Conservation (phyloP, 2,113 vertebrate species). For the Centrocercus urophasianus region DNA sequence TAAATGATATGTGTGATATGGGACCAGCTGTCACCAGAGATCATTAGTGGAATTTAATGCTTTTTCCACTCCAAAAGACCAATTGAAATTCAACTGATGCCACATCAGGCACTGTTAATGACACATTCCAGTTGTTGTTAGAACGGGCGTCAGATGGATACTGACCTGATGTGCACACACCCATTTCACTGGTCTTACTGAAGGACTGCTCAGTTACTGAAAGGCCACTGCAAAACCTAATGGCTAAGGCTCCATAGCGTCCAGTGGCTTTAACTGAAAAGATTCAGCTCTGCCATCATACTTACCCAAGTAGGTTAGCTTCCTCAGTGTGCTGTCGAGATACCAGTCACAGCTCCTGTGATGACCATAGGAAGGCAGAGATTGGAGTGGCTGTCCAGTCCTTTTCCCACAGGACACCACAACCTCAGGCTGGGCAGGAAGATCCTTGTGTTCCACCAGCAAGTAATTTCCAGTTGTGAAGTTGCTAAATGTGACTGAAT, state of each 20-base stretch:
- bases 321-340: slow-evolving; percentile 35
- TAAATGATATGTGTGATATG: background rate
- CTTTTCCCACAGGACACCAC: slow-evolving; percentile 67
- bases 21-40: background rate
- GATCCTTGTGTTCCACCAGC: slow-evolving; percentile 65
- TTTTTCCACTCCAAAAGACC: background rate
- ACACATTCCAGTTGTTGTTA: background rate
- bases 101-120: background rate
- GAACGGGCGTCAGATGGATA: background rate
- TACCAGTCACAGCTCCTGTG: slow-evolving; percentile 78
- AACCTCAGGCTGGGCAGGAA: slow-evolving; percentile 45
- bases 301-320: slow-evolving; percentile 79
- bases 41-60: background rate
- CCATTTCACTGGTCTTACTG: background rate
- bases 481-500: slow-evolving; percentile 75
- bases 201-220: background rate
- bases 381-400: slow-evolving; percentile 29
- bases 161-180: background rate
- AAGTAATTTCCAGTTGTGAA: slow-evolving; percentile 72
- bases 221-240: background rate
- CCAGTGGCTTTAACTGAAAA: background rate
- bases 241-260: background rate
- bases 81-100: background rate
- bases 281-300: background rate
- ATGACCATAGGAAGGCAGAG: background rate